Evolutionary conservation across 23 tunicate genomes (phyloP).

Genomic region (Trididemnum nubilum): DNA sequence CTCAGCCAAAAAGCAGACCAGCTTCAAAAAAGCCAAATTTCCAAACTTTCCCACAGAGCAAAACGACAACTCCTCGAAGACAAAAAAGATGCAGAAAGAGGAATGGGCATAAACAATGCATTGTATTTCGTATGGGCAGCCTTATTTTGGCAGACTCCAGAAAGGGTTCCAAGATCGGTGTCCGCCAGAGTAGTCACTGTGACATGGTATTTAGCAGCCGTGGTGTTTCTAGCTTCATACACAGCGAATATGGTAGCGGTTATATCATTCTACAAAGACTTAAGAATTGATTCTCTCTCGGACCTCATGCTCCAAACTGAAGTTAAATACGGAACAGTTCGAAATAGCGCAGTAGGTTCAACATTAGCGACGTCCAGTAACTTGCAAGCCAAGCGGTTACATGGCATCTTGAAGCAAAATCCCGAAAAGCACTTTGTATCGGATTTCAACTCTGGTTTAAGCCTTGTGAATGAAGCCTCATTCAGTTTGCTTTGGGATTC

Average conservation of each 20-base stretch:
- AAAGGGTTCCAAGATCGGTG: constrained; percentile 81
- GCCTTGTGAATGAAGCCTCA: constrained; percentile 36
- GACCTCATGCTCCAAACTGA: constrained; percentile 62
- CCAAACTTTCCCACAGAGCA: constrained; percentile 3
- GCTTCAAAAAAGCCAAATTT: neutral
- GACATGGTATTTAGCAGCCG: constrained; percentile 85
- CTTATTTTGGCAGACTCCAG: constrained; percentile 96
- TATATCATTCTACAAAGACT: constrained; percentile 15
- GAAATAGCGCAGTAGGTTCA: constrained; percentile 68
- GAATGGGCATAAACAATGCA: constrained; percentile 76
- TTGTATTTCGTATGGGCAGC: constrained; percentile 95
- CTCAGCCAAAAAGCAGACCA: constrained; percentile 50
- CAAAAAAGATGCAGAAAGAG: constrained; percentile 69
- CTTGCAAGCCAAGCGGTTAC: constrained; percentile 25
- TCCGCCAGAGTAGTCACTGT: constrained; percentile 74
- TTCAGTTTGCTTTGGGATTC: constrained; percentile 88
- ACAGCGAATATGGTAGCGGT: constrained; percentile 89
- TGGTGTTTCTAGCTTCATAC: constrained; percentile 79
- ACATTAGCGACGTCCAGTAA: constrained; percentile 43
- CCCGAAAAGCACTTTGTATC: constrained; percentile 41
- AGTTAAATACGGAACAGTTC: constrained; percentile 72
- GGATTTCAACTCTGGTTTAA: constrained; percentile 37
- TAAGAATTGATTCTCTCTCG: constrained; percentile 25
- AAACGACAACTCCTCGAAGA: constrained; percentile 44
- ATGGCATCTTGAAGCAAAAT: constrained; percentile 22